Evolutionary conservation across 2,113 vertebrate genomes (phyloP).

Genomic region (Pica pica): DNA sequence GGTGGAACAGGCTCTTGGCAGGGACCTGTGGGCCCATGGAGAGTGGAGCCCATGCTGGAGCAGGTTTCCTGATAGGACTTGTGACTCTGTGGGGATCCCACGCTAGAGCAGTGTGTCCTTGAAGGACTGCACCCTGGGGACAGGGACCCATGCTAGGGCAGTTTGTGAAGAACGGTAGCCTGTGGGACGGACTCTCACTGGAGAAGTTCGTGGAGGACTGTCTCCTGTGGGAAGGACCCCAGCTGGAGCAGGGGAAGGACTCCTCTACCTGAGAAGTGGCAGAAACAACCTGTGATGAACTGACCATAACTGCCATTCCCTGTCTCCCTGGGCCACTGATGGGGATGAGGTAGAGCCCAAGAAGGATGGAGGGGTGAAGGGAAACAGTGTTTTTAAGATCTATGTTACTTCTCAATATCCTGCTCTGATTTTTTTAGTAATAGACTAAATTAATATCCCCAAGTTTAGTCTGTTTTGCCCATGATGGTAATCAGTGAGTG

Average conservation of each 20-base stretch:
- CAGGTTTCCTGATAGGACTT: not conserved
- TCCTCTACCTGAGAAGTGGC: not conserved
- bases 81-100: not conserved
- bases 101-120: rapidly evolving
- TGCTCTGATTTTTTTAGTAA: not conserved
- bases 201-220: not conserved
- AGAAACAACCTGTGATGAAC: not conserved
- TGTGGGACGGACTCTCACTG: rapidly evolving
- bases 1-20: not conserved
- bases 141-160: not conserved
- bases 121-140: not conserved
- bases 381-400: not conserved
- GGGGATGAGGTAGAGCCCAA: rapidly evolving
- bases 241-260: not conserved
- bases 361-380: not conserved
- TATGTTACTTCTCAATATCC: not conserved
- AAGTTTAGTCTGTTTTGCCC: not conserved
- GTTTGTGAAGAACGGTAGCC: not conserved
- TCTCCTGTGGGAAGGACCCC: not conserved
- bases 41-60: not conserved
- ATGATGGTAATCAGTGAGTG: not conserved
- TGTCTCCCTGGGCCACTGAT: not conserved
- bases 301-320: not conserved
- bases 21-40: not conserved
- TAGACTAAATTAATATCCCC: not conserved